Conservation (phyloP, 2,888 invertebrate species). For the Camponotus fellah region DNA sequence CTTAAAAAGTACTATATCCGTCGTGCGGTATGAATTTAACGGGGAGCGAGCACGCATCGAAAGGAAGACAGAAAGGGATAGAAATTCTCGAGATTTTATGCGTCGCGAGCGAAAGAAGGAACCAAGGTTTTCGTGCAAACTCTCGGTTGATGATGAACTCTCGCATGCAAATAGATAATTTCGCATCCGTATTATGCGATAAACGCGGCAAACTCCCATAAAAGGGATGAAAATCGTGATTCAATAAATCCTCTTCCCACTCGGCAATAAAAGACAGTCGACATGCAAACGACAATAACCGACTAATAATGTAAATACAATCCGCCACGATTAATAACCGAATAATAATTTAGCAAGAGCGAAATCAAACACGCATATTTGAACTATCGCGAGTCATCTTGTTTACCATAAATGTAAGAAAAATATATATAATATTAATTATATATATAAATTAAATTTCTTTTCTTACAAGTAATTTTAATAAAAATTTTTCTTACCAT, state of each 20-base stretch:
- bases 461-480: background rate
- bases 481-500: background rate
- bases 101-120: conserved; percentile 9
- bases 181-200: conserved; percentile 34
- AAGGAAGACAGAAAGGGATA: background rate
- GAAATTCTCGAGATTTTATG: conserved; percentile 38
- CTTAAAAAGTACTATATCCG: conserved; percentile 57
- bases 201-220: conserved; percentile 19
- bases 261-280: conserved; percentile 34
- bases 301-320: conserved; percentile 31
- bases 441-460: background rate
- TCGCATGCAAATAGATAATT: conserved; percentile 40
- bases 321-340: conserved; percentile 10
- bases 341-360: background rate
- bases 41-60: conserved; percentile 12
- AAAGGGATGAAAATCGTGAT: conserved; percentile 27
- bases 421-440: background rate
- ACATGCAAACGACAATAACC: conserved; percentile 7
- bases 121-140: conserved; percentile 19
- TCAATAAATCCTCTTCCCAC: conserved; percentile 27
- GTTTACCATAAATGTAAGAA: background rate
- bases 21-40: conserved; percentile 49
- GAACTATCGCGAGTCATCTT: background rate
- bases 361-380: background rate
- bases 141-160: conserved; percentile 11